Conservation (phyloP, 2,113 vertebrate species). For the Phalacrocorax aristotelis region DNA sequence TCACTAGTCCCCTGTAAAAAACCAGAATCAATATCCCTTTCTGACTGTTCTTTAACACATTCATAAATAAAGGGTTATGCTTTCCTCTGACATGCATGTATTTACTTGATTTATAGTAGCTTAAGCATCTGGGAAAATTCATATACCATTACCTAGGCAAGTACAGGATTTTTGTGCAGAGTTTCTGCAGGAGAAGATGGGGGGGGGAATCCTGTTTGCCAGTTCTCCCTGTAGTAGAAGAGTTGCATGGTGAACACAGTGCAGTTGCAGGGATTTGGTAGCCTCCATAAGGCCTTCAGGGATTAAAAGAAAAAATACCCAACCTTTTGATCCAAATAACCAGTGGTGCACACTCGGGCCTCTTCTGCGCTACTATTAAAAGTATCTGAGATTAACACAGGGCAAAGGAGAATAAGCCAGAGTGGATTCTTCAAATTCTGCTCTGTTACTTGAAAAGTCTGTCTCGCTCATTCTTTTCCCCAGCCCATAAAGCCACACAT, state of each 20-base stretch:
- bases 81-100: neutral
- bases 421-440: neutral
- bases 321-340: neutral
- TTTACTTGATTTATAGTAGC: conserved; percentile 1
- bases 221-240: neutral
- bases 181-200: neutral
- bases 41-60: neutral
- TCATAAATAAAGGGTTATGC: neutral
- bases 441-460: neutral
- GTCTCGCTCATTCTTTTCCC: neutral
- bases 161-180: neutral
- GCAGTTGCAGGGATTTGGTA: neutral
- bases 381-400: neutral
- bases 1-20: neutral
- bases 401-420: neutral
- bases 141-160: neutral
- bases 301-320: neutral
- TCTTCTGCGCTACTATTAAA: neutral
- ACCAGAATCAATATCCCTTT: conserved; percentile 10
- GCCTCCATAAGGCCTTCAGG: neutral
- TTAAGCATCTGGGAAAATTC: neutral
- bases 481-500: neutral
- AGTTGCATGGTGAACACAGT: neutral
- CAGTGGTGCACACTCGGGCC: neutral
- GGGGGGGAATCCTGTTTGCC: neutral